Base-by-base conservation (phyloP, 2,888 invertebrate genomes). In the Caenorhabditis zanzibari region DNA sequence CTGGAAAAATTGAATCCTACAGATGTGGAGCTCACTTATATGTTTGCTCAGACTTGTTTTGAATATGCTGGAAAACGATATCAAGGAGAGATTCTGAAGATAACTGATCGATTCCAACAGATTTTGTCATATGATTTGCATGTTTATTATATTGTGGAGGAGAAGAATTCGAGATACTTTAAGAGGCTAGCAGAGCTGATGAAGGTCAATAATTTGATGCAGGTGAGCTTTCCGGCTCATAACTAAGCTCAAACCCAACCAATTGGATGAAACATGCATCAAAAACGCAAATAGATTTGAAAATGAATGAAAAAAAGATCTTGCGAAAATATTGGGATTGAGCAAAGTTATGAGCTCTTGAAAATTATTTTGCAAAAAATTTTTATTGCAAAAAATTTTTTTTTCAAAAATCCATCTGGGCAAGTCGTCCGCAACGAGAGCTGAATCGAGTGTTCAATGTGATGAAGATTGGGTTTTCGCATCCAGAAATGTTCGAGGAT, bases 401-500 rank as follows among this genome's bases (percentile, higher is more conserved):
- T 47, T 19, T 47, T 16, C 41, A 63, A 47, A 63, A 63, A 28
- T 63, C 63, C 9, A 52, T 66, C 10, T 66, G 66, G 66, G 49
- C 49, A 22, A 66, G 32, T 35, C 66, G 66, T 19, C 66, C 66
- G 1, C 49, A 49, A 32, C 66, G 49, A 22, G 66, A 66, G 14
- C 49, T 66, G n/a, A 49, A 49, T 6, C 47, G 66, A 6, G 66
- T 66, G 47, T 86, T 88, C 58, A 82, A 86, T 24, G 73, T 88
- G 24, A 80, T 86, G 47, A 76, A 77, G 52, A 59, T 86, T 10
- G 74, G 80, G 9, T 63, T 86, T n/a, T 77, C 76, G 2, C 83
- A 85, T 73, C 74, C 81, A 0, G 69, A 81, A 47, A 74, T 81
- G 74, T 81, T 75, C n/a, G 32, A 35, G 22, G 76, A 76, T 52